phyloP scores from a whole-genome alignment of 2,888 invertebrate species.

The Muscina levida region DNA sequence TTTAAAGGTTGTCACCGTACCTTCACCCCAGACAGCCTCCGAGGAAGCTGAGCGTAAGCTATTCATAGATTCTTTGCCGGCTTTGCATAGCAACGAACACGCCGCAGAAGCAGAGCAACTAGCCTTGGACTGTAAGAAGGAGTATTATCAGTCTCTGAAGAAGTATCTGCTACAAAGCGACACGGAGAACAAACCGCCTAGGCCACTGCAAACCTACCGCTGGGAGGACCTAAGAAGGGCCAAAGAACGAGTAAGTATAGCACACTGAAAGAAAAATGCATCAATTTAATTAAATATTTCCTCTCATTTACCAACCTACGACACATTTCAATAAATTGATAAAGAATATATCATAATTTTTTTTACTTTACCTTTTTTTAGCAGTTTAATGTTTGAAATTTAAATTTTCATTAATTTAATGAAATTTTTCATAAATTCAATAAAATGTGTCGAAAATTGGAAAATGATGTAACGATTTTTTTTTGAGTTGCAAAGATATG shows the following conservation, averaged over 20 bases:
- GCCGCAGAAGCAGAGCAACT: slow-evolving; percentile 72
- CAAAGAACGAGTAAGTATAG: slow-evolving; percentile 81
- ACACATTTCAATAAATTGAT: too few species aligned
- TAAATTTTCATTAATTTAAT: too few species aligned
- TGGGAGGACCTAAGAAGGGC: slow-evolving; percentile 89
- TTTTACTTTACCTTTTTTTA: too few species aligned
- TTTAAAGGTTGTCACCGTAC: slow-evolving; percentile 70
- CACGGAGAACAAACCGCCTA: slow-evolving; percentile 82
- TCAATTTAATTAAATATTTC: too few species aligned
- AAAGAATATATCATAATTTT: too few species aligned
- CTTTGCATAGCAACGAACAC: slow-evolving; percentile 70
- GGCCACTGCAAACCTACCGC: slow-evolving; percentile 87
- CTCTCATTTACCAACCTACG: background rate
- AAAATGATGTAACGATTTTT: slow-evolving; percentile 18
- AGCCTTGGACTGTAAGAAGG: slow-evolving; percentile 76
- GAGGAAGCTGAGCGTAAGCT: slow-evolving; percentile 76
- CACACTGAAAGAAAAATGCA: too few species aligned
- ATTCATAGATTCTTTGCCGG: slow-evolving; percentile 78
- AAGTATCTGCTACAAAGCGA: slow-evolving; percentile 75
- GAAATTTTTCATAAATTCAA: too few species aligned
- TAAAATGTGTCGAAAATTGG: too few species aligned
- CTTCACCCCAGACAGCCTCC: slow-evolving; percentile 74
- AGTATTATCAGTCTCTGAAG: slow-evolving; percentile 78
- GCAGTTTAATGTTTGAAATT: too few species aligned
- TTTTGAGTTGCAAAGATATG: too few species aligned